Evolutionary conservation across 2,888 invertebrate species (phyloP), one percentile per base, ranked within the genome.

Genomic region (Volucella inflata): DNA sequence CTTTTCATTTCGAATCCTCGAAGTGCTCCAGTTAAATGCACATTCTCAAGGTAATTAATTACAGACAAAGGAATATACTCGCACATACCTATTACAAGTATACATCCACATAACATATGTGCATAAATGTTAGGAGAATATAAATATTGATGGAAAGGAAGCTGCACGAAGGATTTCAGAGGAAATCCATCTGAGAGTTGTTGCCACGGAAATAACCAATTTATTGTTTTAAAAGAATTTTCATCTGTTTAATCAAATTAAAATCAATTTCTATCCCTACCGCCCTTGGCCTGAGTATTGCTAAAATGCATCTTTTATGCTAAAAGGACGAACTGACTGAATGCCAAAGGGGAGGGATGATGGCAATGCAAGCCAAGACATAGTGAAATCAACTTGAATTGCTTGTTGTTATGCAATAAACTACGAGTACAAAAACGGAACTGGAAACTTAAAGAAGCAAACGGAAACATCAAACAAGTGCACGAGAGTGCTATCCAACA

Each of bases 231-330:
- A 12, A 36, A 16, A 42, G 30, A 11, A 44, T 62, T 14, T 38
- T 21, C 9, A 14, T 42, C 17, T 40, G 1, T 16, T 21, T 48
- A 64, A 74, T 46, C 46, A 74, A 74, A 74, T 64, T 74, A 64
- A 40, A 74, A 55, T 46, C 21, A 64, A 60, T 57, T 10, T 30
- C 8, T 38, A 38, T 38, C 36, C 14, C 6, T 10, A 55, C 12
- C 10, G 12, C 38, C 9, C n/a, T 46, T 30, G 30, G 14, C n/a
- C n/a, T 30, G 30, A 44, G 36, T 46, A 14, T 14, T 6, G 30
- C n/a, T n/a, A 48, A 64, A 30, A 12, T 2, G n/a, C 3, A 38
- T 48, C 12, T 6, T 6, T 30, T 30, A 30, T 6, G 30, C 30
- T 6, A 30, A 30, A 30, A 30, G 30, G 30, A 30, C 30, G 30